Conservation (phyloP, 2,888 invertebrate species). For the Dolichomitus sp. region DNA sequence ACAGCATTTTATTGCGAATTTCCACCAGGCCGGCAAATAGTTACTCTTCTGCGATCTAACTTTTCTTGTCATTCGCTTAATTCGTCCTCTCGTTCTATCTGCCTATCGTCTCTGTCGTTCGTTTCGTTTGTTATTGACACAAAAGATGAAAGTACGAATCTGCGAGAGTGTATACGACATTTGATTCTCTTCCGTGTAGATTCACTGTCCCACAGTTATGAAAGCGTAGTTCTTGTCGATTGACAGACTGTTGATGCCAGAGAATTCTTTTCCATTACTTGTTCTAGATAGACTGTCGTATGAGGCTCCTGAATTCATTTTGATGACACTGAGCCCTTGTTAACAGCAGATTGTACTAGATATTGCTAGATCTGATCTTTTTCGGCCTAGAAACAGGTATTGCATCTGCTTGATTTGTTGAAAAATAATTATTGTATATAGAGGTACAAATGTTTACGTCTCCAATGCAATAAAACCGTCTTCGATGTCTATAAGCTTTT, state of each 20-base stretch:
- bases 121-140: slow-evolving; percentile 6
- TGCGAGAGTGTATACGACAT: neutral
- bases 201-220: neutral
- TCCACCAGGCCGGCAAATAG: neutral
- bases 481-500: neutral
- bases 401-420: neutral
- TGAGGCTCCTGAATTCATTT: neutral
- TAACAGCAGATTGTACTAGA: neutral
- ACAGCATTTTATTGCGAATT: slow-evolving; percentile 31
- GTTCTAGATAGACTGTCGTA: neutral
- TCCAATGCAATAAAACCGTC: neutral
- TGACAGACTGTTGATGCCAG: neutral
- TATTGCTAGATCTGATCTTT: neutral
- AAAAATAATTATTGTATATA: neutral
- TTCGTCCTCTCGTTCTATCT: slow-evolving; percentile 6
- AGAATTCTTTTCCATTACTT: neutral
- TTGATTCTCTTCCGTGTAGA: neutral
- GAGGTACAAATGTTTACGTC: neutral
- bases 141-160: slow-evolving; percentile 4
- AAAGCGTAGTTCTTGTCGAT: neutral
- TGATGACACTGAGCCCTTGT: neutral
- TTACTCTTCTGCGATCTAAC: slow-evolving; percentile 14
- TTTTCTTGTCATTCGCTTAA: neutral
- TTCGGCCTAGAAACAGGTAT: neutral
- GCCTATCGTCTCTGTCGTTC: neutral